These are phyloP conservation scores for Narcine bancroftii DNA, from an alignment of 2,113 vertebrate species.

Conservation along the genomic window DNA sequence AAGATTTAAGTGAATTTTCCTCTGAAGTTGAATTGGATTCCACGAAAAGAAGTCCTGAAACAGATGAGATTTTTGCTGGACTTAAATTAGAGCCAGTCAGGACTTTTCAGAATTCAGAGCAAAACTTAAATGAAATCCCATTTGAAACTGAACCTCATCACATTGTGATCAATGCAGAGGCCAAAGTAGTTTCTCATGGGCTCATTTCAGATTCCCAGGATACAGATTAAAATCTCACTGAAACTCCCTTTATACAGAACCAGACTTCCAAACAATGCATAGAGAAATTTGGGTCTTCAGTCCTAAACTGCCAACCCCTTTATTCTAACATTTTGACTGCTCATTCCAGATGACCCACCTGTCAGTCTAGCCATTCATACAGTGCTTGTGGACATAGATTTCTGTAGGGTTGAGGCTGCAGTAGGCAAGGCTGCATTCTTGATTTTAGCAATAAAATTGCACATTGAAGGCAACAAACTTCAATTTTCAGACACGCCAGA, in stretches of 20 bases:
- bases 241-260: neutral
- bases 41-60: constrained; percentile 51
- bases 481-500: neutral
- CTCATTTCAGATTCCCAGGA: constrained; percentile 34
- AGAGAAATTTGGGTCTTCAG: too few relatives aligned
- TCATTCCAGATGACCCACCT: too few relatives aligned
- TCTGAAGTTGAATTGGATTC: constrained; percentile 58
- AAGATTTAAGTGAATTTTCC: constrained; percentile 46
- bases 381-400: neutral
- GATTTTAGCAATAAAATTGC: too few relatives aligned
- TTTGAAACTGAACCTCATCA: constrained; percentile 43
- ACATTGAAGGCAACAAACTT: too few relatives aligned
- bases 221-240: constrained; percentile 10
- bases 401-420: neutral
- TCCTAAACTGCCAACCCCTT: too few relatives aligned
- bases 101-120: neutral
- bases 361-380: neutral
- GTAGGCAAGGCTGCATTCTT: neutral
- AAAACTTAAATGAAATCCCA: neutral
- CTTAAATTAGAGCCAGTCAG: constrained; percentile 19
- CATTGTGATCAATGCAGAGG: constrained; percentile 51
- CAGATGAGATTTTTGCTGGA: constrained; percentile 46
- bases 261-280: too few relatives aligned
- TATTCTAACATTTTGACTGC: too few relatives aligned
- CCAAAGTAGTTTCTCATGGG: constrained; percentile 45